Percentiles rank a stretch among this genome's conserved stretches.
phyloP scores from a whole-genome alignment of 2,113 vertebrate genomes.

The Chloropsis cyanopogon region DNA sequence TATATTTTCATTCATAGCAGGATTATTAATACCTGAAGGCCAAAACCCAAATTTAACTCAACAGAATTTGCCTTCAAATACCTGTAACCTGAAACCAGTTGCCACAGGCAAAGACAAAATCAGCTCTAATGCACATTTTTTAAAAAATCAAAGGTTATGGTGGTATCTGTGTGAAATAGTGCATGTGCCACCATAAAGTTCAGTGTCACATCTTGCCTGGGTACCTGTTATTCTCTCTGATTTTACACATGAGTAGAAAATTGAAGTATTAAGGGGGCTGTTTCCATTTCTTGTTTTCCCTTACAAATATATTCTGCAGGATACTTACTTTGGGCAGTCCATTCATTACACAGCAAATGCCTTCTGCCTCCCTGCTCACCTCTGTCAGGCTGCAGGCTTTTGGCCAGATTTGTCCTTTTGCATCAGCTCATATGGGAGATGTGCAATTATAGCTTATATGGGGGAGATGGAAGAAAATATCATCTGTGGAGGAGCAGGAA shows the following conservation, averaged over 20 bases:
- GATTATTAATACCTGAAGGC: constrained; percentile 53
- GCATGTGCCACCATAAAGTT: background rate
- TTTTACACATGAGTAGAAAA: constrained; percentile 9
- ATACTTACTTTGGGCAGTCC: constrained; percentile 13
- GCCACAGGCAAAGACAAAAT: background rate
- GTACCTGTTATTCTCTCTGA: constrained; percentile 2
- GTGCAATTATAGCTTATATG: constrained; percentile 7
- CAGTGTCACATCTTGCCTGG: background rate
- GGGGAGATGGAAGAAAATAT: constrained; percentile 34
- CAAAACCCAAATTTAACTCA: background rate
- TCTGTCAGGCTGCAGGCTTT: constrained; percentile 4
- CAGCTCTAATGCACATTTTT: background rate
- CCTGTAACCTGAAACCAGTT: constrained; percentile 49
- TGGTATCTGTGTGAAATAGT: constrained; percentile 39
- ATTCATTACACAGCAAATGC: constrained; percentile 16
- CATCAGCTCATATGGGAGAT: background rate
- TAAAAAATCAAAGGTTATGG: constrained; percentile 26
- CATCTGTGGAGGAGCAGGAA: constrained; percentile 18
- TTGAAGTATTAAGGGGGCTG: background rate
- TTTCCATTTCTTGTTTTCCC: constrained; percentile 23
- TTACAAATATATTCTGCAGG: background rate
- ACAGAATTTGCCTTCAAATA: constrained; percentile 21
- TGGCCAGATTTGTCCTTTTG: constrained; percentile 22
- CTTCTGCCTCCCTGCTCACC: background rate
- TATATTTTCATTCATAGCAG: constrained; percentile 7